A percentile compares a stretch with the other conserved stretches of the same genome.
Conservation (phyloP, 2,888 invertebrate genomes). For the Aspidiotus destructor region DNA sequence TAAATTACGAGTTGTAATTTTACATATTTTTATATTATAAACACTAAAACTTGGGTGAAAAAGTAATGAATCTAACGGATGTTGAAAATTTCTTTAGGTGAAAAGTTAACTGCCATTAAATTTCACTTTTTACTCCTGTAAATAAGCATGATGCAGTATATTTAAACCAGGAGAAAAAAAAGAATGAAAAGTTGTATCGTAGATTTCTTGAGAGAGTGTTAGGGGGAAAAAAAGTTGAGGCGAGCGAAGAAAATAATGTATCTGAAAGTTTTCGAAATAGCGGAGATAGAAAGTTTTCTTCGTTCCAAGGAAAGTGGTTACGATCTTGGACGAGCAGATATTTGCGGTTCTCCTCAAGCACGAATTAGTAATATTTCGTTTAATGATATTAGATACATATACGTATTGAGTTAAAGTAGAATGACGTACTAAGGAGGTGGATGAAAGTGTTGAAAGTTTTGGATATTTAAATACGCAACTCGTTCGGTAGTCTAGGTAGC, state of each 20-base stretch:
- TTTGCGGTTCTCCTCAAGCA: too few species aligned
- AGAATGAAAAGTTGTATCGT: conserved; percentile 6
- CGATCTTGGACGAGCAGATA: too few species aligned
- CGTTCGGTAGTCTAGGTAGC: too few species aligned
- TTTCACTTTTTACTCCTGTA: conserved; percentile 26
- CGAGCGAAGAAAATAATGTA: conserved; percentile 15
- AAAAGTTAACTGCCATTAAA: conserved; percentile 29
- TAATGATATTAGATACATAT: too few species aligned
- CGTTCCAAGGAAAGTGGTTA: not conserved
- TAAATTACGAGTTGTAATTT: too few species aligned
- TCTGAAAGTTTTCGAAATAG: conserved; percentile 22
- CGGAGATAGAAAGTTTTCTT: conserved; percentile 24
- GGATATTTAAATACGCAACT: too few species aligned
- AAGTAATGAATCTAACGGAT: conserved; percentile 24
- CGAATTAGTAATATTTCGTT: too few species aligned
- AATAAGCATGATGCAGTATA: conserved; percentile 18
- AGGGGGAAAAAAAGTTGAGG: not conserved
- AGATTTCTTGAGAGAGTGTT: not conserved
- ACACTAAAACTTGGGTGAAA: conserved; percentile 13
- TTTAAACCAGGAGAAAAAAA: conserved; percentile 6
- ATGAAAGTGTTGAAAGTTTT: too few species aligned
- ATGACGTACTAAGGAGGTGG: too few species aligned
- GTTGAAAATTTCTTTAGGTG: conserved; percentile 25
- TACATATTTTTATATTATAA: conserved; percentile 24
- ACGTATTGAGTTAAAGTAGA: too few species aligned